Evolutionary conservation across 2,888 invertebrate species (phyloP).

Genomic region (Lycaena phlaeas): DNA sequence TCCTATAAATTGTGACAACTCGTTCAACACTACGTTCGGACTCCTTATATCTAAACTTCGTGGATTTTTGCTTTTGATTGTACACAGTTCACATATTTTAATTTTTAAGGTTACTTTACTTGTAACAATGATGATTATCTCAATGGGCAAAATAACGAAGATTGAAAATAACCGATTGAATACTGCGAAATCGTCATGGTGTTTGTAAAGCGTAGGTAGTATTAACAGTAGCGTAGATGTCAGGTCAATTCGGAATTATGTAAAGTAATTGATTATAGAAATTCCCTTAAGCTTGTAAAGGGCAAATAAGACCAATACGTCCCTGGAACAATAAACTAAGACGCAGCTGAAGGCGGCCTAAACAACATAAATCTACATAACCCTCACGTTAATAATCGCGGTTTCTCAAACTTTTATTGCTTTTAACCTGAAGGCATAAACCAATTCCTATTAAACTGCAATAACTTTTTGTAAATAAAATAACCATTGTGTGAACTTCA

Average conservation of each 20-base stretch:
- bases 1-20: no score
- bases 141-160: background rate
- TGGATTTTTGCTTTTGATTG: no score
- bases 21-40: no score
- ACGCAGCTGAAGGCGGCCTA: constrained; percentile 56
- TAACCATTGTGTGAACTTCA: no score
- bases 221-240: constrained; percentile 50
- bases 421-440: no score
- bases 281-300: constrained; percentile 29
- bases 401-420: background rate
- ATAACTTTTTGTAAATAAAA: no score
- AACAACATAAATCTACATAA: constrained; percentile 30
- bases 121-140: background rate
- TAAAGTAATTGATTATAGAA: constrained; percentile 27
- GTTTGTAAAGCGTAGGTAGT: constrained; percentile 51
- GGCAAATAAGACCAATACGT: constrained; percentile 55
- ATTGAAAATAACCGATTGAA: background rate
- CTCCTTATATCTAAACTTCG: no score
- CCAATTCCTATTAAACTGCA: no score
- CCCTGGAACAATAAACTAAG: constrained; percentile 59
- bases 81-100: background rate
- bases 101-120: background rate
- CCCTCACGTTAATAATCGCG: background rate
- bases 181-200: constrained; percentile 23
- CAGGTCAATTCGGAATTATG: constrained; percentile 51